Evolutionary conservation across 2,888 invertebrate species (phyloP).

Genomic region (Automeris io): DNA sequence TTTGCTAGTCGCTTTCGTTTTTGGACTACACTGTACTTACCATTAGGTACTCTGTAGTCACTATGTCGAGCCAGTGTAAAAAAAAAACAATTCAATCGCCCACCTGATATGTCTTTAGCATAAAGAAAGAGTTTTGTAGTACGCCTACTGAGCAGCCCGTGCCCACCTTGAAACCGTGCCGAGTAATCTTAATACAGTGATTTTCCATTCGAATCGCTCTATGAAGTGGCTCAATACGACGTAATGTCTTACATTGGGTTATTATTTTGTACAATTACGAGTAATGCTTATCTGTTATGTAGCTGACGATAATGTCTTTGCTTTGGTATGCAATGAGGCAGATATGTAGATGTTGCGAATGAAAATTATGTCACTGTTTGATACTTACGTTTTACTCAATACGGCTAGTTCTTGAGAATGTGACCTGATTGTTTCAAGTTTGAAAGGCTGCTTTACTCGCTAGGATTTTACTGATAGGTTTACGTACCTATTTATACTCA

Average conservation of each 20-base stretch:
- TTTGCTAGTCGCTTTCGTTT: no score
- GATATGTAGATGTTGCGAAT: not conserved
- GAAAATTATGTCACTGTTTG: not conserved
- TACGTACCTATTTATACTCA: no score
- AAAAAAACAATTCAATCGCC: no score
- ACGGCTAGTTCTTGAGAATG: no score
- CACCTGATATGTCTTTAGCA: no score
- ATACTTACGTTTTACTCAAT: not conserved
- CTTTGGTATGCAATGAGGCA: not conserved
- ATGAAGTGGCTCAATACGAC: not conserved
- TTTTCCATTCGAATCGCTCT: constrained; percentile 5
- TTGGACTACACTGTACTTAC: no score
- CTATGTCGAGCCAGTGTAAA: no score
- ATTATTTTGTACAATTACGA: constrained; percentile 2
- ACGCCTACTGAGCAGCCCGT: not conserved
- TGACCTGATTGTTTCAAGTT: no score
- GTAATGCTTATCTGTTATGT: constrained; percentile 1
- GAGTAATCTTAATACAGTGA: constrained; percentile 1
- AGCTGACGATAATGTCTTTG: not conserved
- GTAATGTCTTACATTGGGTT: constrained; percentile 2
- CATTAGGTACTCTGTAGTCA: no score
- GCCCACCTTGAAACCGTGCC: constrained; percentile 2
- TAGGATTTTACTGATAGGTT: no score
- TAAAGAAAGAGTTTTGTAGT: constrained; percentile 1
- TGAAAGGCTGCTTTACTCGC: no score